Base-by-base conservation (phyloP, 2,113 vertebrate species). In the Maylandia zebra region DNA sequence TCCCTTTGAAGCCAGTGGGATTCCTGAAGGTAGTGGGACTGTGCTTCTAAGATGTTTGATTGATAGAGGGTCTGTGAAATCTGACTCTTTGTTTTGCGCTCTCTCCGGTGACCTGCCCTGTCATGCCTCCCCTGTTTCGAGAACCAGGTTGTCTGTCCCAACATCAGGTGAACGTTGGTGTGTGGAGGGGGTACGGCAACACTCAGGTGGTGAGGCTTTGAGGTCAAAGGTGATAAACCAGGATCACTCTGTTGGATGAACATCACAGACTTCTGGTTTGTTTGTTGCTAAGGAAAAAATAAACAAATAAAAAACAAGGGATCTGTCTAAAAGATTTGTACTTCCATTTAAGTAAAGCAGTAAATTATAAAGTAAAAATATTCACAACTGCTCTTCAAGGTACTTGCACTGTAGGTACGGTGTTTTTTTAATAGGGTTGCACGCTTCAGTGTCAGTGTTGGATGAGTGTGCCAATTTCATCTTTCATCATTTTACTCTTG, bases 41-140 rank as follows among this genome's bases (percentile, higher is more conserved):
- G 87, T 93, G 91, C 90, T 36, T 87, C 91, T 88, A 86, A 94
- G 95, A 95, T 95, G 95, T 95, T 93, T 95, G 92, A 95, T 95
- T 95, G 95, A 95, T 95, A 95, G 92, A 93, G 89, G 86, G 92
- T 93, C 92, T 95, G 87, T 95, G 96, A 95, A 95, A 96, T 92
- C 84, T 64, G 93, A 95, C 89, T 93, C 96, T 95, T 94, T 96
- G 92, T 95, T 96, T 95, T 92, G 86, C 91, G 83, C 84, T 90
- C 82, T 82, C 88, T 64, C 66, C 14, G 52, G 81, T 94, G 92
- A 95, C 93, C 92, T 94, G 94, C 91, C 93, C 91, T 82, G 90
- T 95, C 95, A 95, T 89, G 95, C 92, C 89, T 93, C 88, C 56
- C 79, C 79, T 92, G 88, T 92, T 95, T 93, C 88, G 61, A 93